A percentile compares a stretch with the other conserved stretches of the same genome.
Conservation (phyloP, 1,140 invertebrate genomes). For the Chlorops oryzae region DNA sequence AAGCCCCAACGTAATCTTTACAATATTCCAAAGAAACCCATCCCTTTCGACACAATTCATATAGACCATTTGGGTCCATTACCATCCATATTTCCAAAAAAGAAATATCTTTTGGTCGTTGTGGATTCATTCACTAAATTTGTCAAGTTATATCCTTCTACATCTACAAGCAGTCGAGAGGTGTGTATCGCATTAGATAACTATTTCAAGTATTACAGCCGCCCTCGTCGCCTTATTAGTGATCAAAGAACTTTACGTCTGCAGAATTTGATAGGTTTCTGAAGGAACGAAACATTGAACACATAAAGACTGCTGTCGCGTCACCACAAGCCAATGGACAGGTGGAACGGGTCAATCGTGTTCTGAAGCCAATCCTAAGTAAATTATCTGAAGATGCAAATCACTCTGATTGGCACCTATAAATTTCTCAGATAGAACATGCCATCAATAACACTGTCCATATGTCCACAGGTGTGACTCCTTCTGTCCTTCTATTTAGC, state of each 20-base stretch:
- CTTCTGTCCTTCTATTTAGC: too few species aligned
- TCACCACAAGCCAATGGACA: constrained; percentile 12
- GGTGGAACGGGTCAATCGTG: too few species aligned
- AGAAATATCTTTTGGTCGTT: constrained; percentile 48
- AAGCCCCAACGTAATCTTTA: constrained; percentile 21
- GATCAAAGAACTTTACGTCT: constrained; percentile 33
- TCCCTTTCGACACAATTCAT: constrained; percentile 21
- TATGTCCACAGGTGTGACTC: too few species aligned
- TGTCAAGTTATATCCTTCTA: constrained; percentile 6
- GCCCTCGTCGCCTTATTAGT: constrained; percentile 20
- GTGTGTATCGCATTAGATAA: constrained; percentile 18
- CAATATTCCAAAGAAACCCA: constrained; percentile 9
- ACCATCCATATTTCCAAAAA: constrained; percentile 24
- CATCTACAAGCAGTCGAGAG: constrained; percentile 20
- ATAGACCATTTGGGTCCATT: constrained; percentile 33
- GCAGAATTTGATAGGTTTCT: constrained; percentile 21
- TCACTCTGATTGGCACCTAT: too few species aligned
- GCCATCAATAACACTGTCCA: too few species aligned
- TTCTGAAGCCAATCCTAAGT: too few species aligned
- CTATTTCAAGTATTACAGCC: constrained; percentile 14
- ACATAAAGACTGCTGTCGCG: constrained; percentile 8
- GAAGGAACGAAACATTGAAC: constrained; percentile 11
- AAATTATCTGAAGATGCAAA: too few species aligned
- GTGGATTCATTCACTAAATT: constrained; percentile 31
- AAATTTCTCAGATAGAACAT: too few species aligned